Base-by-base conservation (phyloP, 2,113 vertebrate genomes). In the Zapornia atra region DNA sequence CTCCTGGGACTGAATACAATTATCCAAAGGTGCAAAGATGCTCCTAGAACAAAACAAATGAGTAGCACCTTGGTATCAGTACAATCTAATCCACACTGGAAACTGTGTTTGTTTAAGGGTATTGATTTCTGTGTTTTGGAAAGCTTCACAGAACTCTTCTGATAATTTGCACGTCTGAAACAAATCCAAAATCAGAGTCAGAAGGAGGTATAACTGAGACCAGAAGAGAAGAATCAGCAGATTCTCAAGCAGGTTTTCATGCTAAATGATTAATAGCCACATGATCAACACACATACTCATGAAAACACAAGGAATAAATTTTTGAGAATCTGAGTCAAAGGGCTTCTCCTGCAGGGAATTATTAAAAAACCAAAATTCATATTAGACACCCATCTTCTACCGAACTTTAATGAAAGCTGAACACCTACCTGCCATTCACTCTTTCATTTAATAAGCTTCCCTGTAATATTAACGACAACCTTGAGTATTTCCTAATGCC, bases 191-290 rank as follows among this genome's bases (percentile, higher is more conserved):
- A 40, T 77, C 46, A 68, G 66, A 92, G 31, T 51, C 85, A 90
- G 76, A 15, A 42, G 82, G 51, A 94, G 9, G 13, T n/a, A 29
- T 44, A 86, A 66, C 80, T 75, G 18, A 29, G 68, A 92, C 38
- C 29, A 94, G 80, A 93, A 93, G 42, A 1, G 2, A 93, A 59
- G 75, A 90, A 86, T 86, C 82, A 90, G 93, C 76, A 88, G 63
- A 78, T 92, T 93, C 64, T 68, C 42, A 44, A 61, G 12, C 44
- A 95, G 69, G 9, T 9, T 85, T 94, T 85, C 61, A 33, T 72
- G 75, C 24, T 78, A 63, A 83, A 95, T 83, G 64, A 94, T 90
- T 95, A 93, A 95, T 71, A 83, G 71, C 71, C 64, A 42, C 38
- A 63, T 31, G 50, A 93, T 88, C 66, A 88, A 87, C 71, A 90